Percentiles rank a stretch among this genome's conserved stretches.
Evolutionary conservation across 2,113 vertebrate genomes (phyloP).

Genomic region (Corythoichthys intestinalis): DNA sequence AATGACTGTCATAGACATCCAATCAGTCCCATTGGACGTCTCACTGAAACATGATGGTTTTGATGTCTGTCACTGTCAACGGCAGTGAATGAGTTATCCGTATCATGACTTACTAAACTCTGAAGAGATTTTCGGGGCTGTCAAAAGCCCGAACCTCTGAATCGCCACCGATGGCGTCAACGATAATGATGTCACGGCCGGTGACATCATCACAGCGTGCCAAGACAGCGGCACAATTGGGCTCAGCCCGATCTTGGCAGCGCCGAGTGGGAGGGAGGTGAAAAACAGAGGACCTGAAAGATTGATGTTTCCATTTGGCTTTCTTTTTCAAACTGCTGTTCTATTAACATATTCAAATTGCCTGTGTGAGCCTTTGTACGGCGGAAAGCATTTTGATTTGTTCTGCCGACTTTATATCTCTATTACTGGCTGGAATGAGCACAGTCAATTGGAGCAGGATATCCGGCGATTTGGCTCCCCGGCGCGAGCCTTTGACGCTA

Average conservation of each 20-base stretch:
- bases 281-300: slow-evolving; percentile 34
- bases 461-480: slow-evolving; percentile 67
- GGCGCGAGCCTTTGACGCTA: slow-evolving; percentile 66
- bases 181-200: slow-evolving; percentile 62
- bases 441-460: slow-evolving; percentile 58
- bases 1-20: too few species aligned
- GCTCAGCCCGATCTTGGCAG: slow-evolving; percentile 59
- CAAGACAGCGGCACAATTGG: slow-evolving; percentile 56
- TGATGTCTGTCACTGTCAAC: too few species aligned
- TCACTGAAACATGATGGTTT: too few species aligned
- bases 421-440: slow-evolving; percentile 64
- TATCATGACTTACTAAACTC: slow-evolving; percentile 64
- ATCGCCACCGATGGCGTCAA: slow-evolving; percentile 50
- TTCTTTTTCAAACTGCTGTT: slow-evolving; percentile 55
- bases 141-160: slow-evolving; percentile 48
- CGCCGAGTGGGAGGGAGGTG: slow-evolving; percentile 21
- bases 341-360: slow-evolving; percentile 67
- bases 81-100: slow-evolving; percentile 15
- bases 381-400: slow-evolving; percentile 68
- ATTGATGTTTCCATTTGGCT: slow-evolving; percentile 64
- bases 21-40: too few species aligned
- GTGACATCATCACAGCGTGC: slow-evolving; percentile 66
- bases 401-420: slow-evolving; percentile 71
- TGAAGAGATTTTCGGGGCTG: slow-evolving; percentile 48
- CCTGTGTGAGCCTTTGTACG: slow-evolving; percentile 56